phyloP scores from a whole-genome alignment of 2,797 vertebrate species.

The Helicolenus hilgendorfi region DNA sequence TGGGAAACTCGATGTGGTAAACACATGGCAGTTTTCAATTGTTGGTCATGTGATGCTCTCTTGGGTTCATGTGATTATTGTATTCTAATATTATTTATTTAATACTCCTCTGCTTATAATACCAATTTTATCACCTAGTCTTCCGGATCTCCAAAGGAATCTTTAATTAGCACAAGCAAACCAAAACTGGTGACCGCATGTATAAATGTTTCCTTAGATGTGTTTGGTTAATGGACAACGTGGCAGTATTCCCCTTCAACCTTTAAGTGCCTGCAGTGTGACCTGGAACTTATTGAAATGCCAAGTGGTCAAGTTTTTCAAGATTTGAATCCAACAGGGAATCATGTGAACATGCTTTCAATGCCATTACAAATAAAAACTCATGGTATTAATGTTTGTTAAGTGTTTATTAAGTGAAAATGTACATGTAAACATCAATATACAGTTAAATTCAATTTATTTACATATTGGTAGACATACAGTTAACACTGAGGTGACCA shows the following conservation, averaged over 20 bases:
- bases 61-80: neutral
- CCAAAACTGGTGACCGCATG: neutral
- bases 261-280: slow-evolving; percentile 43
- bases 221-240: neutral
- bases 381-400: neutral
- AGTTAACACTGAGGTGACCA: neutral
- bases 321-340: neutral
- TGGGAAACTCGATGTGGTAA: neutral
- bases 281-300: neutral
- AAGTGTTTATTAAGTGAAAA: neutral
- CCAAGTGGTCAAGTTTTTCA: neutral
- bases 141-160: neutral
- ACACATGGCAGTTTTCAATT: neutral
- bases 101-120: neutral
- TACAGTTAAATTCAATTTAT: neutral
- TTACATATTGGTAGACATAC: neutral
- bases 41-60: neutral
- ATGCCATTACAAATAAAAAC: neutral
- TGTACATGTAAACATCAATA: neutral
- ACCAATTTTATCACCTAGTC: neutral
- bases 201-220: neutral
- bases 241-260: neutral
- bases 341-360: neutral
- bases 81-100: neutral
- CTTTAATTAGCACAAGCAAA: neutral